Base-by-base conservation (phyloP, 1,140 invertebrate genomes). In the Cherax quadricarinatus region DNA sequence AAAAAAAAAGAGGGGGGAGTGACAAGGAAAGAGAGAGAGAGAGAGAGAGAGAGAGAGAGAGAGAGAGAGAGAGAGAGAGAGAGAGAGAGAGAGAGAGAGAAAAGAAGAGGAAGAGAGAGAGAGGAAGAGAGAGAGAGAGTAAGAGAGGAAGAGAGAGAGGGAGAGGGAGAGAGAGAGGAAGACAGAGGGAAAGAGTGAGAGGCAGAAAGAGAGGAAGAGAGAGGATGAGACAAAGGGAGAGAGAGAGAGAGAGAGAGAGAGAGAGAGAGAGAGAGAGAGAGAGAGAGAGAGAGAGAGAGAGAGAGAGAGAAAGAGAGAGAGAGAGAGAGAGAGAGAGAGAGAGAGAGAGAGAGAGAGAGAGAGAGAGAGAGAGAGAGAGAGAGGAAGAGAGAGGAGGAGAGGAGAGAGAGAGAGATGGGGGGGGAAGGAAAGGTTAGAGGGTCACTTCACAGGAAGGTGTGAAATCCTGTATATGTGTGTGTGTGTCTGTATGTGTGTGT, bases 271-370 rank as follows among this genome's bases (percentile, higher is more conserved):
- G 66, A 70, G 66, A 70, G 66, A 70, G 66, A 70, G 66, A 70
- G 66, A 70, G 66, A 70, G 66, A 70, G 66, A 70, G 66, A 70
- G 66, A 70, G 66, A 70, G 66, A 70, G 66, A 70, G 66, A 70
- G 66, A 70, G 66, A 70, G 66, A 70, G 66, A 70, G 66, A 70
- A 21, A 70, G 66, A 70, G 66, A 70, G 66, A 70, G 66, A 70
- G 66, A 70, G 66, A 70, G 66, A 70, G 66, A 70, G 66, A 70
- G 66, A 70, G 66, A 70, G 66, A 70, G 66, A 70, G 66, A 70
- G 66, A 70, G 66, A 70, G 66, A 70, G 66, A 70, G 66, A 70
- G 66, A 70, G 66, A 70, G 66, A 70, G 66, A 70, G 66, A 70
- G 66, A 70, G 66, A 70, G 66, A 70, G 66, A 70, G 66, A 70